Conservation (phyloP, 2,888 invertebrate species). For the Cephonodes hylas region DNA sequence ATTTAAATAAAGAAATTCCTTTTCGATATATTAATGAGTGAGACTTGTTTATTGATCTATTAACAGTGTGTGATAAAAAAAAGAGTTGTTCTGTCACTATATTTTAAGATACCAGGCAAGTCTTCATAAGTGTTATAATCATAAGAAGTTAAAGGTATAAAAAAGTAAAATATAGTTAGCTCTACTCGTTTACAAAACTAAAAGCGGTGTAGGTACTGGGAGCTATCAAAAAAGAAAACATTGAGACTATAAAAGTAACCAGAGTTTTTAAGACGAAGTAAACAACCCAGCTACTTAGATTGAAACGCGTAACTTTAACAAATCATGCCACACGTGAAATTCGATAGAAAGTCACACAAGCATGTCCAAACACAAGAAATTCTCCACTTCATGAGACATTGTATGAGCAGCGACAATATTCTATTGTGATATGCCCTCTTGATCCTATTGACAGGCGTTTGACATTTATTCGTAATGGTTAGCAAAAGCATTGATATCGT, state of each 20-base stretch:
- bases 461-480: slow-evolving; percentile 6
- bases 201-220: too few relatives aligned
- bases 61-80: too few relatives aligned
- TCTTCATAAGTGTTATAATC: too few relatives aligned
- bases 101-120: too few relatives aligned
- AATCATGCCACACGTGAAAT: slow-evolving; percentile 5
- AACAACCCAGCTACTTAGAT: not conserved
- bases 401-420: not conserved
- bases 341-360: slow-evolving; percentile 2
- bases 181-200: too few relatives aligned
- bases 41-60: too few relatives aligned
- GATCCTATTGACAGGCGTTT: not conserved
- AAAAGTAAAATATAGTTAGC: too few relatives aligned
- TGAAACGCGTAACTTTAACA: not conserved
- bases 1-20: not conserved
- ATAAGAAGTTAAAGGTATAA: too few relatives aligned
- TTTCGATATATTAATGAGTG: too few relatives aligned
- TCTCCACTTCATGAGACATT: too few relatives aligned
- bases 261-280: not conserved
- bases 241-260: not conserved
- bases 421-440: not conserved
- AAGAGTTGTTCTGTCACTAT: too few relatives aligned
- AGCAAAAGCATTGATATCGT: not conserved
- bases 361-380: not conserved
- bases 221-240: too few relatives aligned